Evolutionary conservation across 2,888 invertebrate species (phyloP), one percentile per base, ranked within the genome.

Genomic region (Rhagonycha fulva): DNA sequence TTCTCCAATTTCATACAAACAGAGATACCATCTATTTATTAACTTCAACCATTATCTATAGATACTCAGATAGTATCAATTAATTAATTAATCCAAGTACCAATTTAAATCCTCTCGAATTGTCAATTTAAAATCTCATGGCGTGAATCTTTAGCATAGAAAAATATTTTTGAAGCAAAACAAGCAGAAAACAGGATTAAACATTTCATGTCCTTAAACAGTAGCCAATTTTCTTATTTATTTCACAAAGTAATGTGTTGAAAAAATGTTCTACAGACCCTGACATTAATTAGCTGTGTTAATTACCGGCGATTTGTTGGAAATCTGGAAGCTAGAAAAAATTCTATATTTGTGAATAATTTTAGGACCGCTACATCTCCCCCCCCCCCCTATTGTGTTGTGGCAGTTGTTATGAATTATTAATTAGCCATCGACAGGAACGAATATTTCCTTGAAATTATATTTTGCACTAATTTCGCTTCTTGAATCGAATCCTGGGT

Each of bases 1-100:
- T 78, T 78, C 78, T 75, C 78, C 71, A 78, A 76, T 76, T 26
- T 78, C 76, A 72, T 72, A 72, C 70, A 62, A 72, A 72, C 75
- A 70, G 24, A 26, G 26, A 23, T 19, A 12, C 60, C 28, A 28
- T 14, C 47, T 60, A 68, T 69, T 70, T 73, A 26, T 66, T 26
- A 66, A 19, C 63, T 66, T 66, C 63, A 66, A 66, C 23, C 26
- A 24, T 66, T 66, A 66, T 71, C 60, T 60, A 32, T 28, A 28
- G 19, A 47, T 63, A 70, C 69, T 62, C 68, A 72, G 72, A 68
- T 72, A 26, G 11, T 11, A 28, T 68, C 32, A 30, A 68, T 28
- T 23, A 63, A 23, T 68, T 30, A 24, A 68, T 30, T 68, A 2
- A 47, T 47, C 47, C 7, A 47, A 47, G 5, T 7, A n/a, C n/a